A percentile compares a stretch with the other conserved stretches of the same genome.
Conservation (phyloP, 2,113 vertebrate genomes). For the Atrichornis clamosus region DNA sequence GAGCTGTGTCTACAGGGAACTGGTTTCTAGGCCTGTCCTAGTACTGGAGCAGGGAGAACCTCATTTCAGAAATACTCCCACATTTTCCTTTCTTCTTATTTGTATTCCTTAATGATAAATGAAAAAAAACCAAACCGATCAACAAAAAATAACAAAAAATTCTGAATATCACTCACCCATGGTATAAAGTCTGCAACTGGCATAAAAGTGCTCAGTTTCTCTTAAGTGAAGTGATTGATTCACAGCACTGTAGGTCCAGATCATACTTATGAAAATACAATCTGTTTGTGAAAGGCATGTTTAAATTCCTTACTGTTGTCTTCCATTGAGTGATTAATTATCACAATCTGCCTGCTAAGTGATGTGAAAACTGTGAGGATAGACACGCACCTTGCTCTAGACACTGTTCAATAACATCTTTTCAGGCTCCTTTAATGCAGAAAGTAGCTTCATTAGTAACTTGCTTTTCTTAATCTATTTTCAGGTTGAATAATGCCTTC, state of each 20-base stretch:
- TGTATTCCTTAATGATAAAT: background rate
- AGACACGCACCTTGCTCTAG: background rate
- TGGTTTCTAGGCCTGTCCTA: background rate
- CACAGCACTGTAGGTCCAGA: background rate
- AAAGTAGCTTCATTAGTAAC: background rate
- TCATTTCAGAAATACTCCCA: background rate
- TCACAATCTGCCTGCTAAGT: background rate
- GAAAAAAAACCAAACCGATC: accelerated
- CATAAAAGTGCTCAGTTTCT: background rate
- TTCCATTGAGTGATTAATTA: background rate
- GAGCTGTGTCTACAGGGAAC: background rate
- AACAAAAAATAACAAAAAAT: background rate
- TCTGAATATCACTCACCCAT: background rate
- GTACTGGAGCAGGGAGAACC: background rate
- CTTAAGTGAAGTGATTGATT: background rate
- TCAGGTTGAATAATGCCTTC: slow-evolving; percentile 50
- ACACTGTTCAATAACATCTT: background rate
- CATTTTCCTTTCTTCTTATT: background rate
- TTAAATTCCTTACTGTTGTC: background rate
- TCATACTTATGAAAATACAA: background rate
- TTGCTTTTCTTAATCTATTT: slow-evolving; percentile 23
- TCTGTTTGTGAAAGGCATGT: background rate
- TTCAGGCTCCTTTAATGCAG: background rate
- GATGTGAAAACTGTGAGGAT: background rate
- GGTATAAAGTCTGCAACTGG: background rate